Conservation (phyloP, 2,888 invertebrate genomes). For the Acleris holmiana region DNA sequence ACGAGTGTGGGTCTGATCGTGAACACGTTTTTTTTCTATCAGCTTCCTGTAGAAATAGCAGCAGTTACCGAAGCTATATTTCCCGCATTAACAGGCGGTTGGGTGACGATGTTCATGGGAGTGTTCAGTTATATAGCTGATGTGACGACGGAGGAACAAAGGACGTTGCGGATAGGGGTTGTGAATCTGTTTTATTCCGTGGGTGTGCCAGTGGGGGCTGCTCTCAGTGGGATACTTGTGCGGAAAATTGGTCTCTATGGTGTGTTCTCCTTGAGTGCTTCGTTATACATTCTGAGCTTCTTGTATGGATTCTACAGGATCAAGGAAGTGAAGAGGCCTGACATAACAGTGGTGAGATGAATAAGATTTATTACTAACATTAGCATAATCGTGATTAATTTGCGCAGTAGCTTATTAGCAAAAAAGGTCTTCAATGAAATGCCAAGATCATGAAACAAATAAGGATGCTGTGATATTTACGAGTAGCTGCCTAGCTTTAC, state of each 20-base stretch:
- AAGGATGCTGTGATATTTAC: conserved; percentile 4
- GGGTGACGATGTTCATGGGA: conserved; percentile 96
- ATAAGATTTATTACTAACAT: conserved; percentile 23
- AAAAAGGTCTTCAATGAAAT: conserved; percentile 7
- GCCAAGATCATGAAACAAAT: conserved; percentile 1
- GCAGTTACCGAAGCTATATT: conserved; percentile 92
- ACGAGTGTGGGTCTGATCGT: conserved; percentile 91
- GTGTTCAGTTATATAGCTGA: conserved; percentile 95
- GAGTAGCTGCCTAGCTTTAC: neutral
- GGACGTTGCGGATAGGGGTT: conserved; percentile 93
- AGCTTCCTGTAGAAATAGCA: conserved; percentile 91
- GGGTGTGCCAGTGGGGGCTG: conserved; percentile 95
- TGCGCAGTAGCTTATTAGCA: neutral
- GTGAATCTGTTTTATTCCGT: conserved; percentile 95
- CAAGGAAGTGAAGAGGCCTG: conserved; percentile 85
- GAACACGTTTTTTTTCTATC: conserved; percentile 91
- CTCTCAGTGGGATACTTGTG: conserved; percentile 91
- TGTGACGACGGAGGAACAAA: conserved; percentile 91
- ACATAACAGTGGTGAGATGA: conserved; percentile 64
- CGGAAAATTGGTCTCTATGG: conserved; percentile 92
- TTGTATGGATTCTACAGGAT: conserved; percentile 89
- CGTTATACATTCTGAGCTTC: conserved; percentile 89
- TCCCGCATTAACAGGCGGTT: conserved; percentile 92
- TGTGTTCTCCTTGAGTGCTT: conserved; percentile 90
- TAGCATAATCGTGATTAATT: conserved; percentile 16